Base-by-base conservation (phyloP, 2,888 invertebrate genomes). In the Kryphioiulus occultus region DNA sequence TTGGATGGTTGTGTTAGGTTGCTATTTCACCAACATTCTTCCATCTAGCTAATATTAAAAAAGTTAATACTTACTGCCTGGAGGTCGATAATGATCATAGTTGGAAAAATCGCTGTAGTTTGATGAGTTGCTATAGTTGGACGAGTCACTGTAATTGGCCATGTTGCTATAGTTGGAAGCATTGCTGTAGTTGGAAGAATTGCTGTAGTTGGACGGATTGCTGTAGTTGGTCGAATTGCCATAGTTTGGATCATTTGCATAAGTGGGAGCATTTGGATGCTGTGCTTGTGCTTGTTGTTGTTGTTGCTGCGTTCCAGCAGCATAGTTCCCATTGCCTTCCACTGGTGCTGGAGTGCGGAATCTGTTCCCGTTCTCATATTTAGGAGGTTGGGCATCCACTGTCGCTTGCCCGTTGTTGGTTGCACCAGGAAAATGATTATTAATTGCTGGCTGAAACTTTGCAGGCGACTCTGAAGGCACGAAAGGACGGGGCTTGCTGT, bases 91-190 rank as follows among this genome's bases (percentile, higher is more conserved):
- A 78, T 89, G 88, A 42, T 87, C 89, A 86, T 88, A 89, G 53
- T 89, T 89, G 83, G 87, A 87, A 32, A 89, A 86, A 85, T 89
- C 88, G 86, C 88, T 88, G 85, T 89, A 89, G 78, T 89, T 89
- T 5, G 89, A 89, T 15, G 89, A 89, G 86, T 89, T 89, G 87
- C 89, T 89, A 86, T 89, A 89, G 85, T 88, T 89, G 84, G 89
- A 89, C 26, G 88, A 88, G n/a, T 88, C 88, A 82, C 89, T 88
- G 85, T 89, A 89, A 84, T 89, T 89, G 12, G 89, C 89, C 87
- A 89, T 87, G 88, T 89, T 89, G 87, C 88, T 89, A 47, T 89
- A 89, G 47, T 89, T 89, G 22, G 89, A 89, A 19, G 89, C 85
- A 53, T 89, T 88, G 86, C 88, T 89, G 86, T 89, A 89, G 85